These are phyloP conservation scores for Chloroclysta siterata DNA, from an alignment of 2,888 invertebrate genomes.

Conservation along the genomic window DNA sequence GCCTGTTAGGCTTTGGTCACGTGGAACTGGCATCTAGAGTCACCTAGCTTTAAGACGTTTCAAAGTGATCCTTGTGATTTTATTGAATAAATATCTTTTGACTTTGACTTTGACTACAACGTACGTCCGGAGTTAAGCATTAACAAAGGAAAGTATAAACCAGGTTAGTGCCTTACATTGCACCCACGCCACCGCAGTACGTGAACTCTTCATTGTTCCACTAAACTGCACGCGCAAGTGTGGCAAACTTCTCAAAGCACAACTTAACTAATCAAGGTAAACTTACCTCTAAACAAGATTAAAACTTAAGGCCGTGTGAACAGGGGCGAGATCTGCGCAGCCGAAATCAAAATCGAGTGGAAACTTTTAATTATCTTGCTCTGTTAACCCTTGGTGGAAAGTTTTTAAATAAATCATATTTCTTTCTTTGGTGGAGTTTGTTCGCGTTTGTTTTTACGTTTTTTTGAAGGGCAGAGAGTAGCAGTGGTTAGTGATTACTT, in stretches of 20 bases:
- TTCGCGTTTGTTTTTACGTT: not conserved
- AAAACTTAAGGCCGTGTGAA: constrained; percentile 4
- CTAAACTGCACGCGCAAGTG: constrained; percentile 14
- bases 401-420: not conserved
- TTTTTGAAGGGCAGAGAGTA: no score
- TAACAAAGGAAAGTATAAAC: not conserved
- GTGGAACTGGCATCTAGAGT: no score
- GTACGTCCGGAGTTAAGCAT: no score
- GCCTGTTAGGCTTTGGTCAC: no score
- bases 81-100: no score
- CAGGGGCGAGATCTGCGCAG: not conserved
- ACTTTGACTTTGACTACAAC: no score
- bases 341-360: not conserved
- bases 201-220: constrained; percentile 2
- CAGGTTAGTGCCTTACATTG: not conserved
- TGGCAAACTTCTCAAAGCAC: constrained; percentile 12
- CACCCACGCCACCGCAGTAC: not conserved
- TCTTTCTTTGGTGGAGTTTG: not conserved
- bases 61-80: no score
- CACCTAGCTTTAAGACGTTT: no score
- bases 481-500: no score
- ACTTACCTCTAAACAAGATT: constrained; percentile 21
- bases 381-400: constrained; percentile 4
- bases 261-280: constrained; percentile 23
- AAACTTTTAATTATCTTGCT: constrained; percentile 2